These are phyloP conservation scores for Gari tellinella DNA, from an alignment of 2,888 invertebrate species.

Conservation along the genomic window DNA sequence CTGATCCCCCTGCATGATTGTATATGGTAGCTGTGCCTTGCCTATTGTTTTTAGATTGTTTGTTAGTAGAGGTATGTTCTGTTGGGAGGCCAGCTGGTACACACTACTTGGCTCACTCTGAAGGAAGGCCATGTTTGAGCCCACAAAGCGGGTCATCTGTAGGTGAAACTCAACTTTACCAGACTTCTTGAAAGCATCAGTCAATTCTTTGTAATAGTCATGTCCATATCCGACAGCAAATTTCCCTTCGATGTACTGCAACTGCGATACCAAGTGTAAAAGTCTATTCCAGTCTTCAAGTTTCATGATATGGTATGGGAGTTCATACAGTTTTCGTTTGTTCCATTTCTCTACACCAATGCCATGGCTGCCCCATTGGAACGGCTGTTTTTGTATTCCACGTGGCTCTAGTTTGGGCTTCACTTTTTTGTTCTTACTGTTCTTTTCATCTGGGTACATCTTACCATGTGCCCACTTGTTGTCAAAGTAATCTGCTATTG, in stretches of 20 bases:
- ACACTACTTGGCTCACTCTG: slow-evolving; percentile 27
- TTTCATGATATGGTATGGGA: slow-evolving; percentile 75
- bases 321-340: slow-evolving; percentile 74
- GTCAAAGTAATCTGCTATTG: slow-evolving; percentile 76
- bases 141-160: slow-evolving; percentile 28
- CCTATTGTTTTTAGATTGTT: not conserved
- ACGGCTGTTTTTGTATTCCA: slow-evolving; percentile 72
- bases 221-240: slow-evolving; percentile 34
- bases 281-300: slow-evolving; percentile 86
- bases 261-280: slow-evolving; percentile 4
- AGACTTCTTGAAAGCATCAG: slow-evolving; percentile 22
- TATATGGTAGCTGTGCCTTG: slow-evolving; percentile 8
- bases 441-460: slow-evolving; percentile 15
- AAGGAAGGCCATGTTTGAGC: slow-evolving; percentile 24
- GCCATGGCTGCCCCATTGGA: slow-evolving; percentile 52
- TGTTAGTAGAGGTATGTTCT: slow-evolving; percentile 3
- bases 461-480: slow-evolving; percentile 73
- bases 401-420: slow-evolving; percentile 65
- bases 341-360: slow-evolving; percentile 57
- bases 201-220: slow-evolving; percentile 29
- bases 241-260: slow-evolving; percentile 29
- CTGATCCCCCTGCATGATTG: slow-evolving; percentile 7
- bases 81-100: slow-evolving; percentile 40
- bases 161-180: slow-evolving; percentile 1
- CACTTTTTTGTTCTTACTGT: slow-evolving; percentile 63